Conservation (phyloP, 2,113 vertebrate species). For the Motacilla tschutschensis region DNA sequence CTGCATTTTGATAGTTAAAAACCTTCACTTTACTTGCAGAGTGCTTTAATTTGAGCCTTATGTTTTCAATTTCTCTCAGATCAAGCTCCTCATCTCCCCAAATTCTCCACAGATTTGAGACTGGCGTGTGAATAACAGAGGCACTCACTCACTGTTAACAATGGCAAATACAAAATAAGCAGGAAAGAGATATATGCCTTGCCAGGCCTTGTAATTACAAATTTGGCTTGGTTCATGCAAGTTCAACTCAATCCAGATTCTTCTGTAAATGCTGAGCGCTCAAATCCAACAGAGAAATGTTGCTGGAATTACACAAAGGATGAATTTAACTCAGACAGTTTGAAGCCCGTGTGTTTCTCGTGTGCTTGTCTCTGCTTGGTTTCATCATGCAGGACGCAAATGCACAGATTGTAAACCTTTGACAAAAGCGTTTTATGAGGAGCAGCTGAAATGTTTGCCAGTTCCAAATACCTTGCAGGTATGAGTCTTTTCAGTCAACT, state of each 20-base stretch:
- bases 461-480: background rate
- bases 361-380: background rate
- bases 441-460: background rate
- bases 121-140: constrained; percentile 34
- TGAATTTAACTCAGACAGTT: background rate
- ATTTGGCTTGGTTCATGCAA: constrained; percentile 30
- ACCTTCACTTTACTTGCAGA: constrained; percentile 35
- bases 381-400: background rate
- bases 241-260: constrained; percentile 40
- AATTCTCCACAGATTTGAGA: constrained; percentile 16
- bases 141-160: background rate
- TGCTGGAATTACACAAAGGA: background rate
- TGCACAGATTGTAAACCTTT: background rate
- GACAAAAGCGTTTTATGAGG: background rate
- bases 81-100: constrained; percentile 30
- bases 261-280: background rate
- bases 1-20: constrained; percentile 48
- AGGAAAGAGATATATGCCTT: constrained; percentile 2
- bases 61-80: constrained; percentile 45
- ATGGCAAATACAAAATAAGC: constrained; percentile 26
- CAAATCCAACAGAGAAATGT: constrained; percentile 12
- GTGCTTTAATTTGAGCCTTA: constrained; percentile 40
- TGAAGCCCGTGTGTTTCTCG: background rate
- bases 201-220: constrained; percentile 23
- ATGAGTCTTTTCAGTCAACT: background rate